phyloP scores from a whole-genome alignment of 2,888 invertebrate species.

The Stenotaenia linearis region DNA sequence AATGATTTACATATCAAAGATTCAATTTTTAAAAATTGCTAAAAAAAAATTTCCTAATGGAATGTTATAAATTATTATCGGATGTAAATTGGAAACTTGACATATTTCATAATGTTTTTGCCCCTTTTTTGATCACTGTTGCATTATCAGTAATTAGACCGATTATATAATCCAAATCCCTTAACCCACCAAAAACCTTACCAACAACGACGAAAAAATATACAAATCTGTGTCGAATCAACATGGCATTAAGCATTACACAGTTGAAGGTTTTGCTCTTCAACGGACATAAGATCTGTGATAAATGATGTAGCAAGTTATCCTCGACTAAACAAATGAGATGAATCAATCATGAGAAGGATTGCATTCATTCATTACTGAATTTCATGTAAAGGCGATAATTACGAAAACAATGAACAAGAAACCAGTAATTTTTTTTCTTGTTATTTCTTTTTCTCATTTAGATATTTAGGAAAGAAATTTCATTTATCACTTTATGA shows the following conservation, averaged over 20 bases:
- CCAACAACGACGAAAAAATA: neutral
- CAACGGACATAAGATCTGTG: slow-evolving; percentile 12
- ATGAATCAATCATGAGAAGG: neutral
- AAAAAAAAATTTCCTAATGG: too few species aligned
- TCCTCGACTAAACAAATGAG: neutral
- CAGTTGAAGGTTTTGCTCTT: slow-evolving; percentile 10
- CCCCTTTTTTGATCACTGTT: neutral
- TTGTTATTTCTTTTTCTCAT: neutral
- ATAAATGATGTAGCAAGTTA: slow-evolving; percentile 21
- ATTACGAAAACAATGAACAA: neutral
- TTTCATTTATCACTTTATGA: neutral
- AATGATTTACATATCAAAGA: neutral
- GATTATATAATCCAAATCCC: neutral
- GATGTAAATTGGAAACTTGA: neutral
- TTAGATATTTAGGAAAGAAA: neutral
- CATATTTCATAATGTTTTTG: too few species aligned
- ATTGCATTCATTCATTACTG: neutral
- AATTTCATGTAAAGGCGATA: neutral
- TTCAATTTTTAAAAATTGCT: too few species aligned
- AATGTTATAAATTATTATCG: too few species aligned
- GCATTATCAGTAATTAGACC: neutral
- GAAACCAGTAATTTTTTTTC: neutral
- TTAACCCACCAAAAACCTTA: neutral
- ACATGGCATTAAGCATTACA: neutral
- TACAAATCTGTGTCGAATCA: neutral